phyloP scores from a whole-genome alignment of 2,797 vertebrate genomes.

The Arrhamphus sclerolepis region DNA sequence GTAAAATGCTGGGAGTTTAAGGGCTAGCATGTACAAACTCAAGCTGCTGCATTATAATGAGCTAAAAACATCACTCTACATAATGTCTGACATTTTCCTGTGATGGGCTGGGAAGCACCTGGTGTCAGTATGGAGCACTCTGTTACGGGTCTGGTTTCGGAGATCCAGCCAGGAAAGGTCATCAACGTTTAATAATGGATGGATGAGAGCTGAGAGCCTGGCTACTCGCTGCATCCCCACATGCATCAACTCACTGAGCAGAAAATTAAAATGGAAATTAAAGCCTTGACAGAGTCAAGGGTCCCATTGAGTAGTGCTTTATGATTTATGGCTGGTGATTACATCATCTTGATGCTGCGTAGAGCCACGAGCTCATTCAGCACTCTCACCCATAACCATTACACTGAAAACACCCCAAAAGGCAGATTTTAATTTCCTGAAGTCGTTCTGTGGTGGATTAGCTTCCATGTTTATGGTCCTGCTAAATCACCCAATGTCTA shows the following conservation, averaged over 20 bases:
- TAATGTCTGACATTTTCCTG: constrained; percentile 9
- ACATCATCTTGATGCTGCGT: constrained; percentile 27
- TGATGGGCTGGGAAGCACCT: neutral
- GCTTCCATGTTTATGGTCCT: too few relatives aligned
- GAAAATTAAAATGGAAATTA: constrained; percentile 70
- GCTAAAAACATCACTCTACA: neutral
- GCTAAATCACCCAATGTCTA: too few relatives aligned
- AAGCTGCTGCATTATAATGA: too few relatives aligned
- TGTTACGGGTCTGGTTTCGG: neutral
- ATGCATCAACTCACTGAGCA: constrained; percentile 66
- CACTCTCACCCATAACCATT: neutral
- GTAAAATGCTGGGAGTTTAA: too few relatives aligned
- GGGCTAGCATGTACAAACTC: too few relatives aligned
- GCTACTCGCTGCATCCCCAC: constrained; percentile 40
- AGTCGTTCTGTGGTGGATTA: too few relatives aligned
- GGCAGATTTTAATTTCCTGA: too few relatives aligned
- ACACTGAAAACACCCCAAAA: too few relatives aligned
- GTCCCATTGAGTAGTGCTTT: constrained; percentile 45
- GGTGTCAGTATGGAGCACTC: neutral
- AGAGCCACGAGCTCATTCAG: constrained; percentile 19
- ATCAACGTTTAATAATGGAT: constrained; percentile 23
- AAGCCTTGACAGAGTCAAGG: constrained; percentile 49
- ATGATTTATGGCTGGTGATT: constrained; percentile 54
- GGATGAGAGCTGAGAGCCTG: constrained; percentile 15
- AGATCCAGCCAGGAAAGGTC: constrained; percentile 46